Conservation (phyloP, 2,888 invertebrate species). For the Orthosia incerta region DNA sequence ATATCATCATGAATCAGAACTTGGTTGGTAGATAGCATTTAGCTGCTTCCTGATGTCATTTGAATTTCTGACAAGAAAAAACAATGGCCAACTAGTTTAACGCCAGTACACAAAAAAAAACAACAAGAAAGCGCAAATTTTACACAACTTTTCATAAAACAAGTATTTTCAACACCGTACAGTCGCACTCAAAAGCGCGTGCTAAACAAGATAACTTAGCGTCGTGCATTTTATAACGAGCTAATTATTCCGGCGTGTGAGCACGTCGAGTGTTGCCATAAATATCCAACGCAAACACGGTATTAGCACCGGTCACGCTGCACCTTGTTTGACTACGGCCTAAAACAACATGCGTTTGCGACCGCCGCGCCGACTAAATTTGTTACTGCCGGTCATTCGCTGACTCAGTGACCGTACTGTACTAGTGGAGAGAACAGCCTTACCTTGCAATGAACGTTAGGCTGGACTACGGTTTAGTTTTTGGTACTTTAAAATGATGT, state of each 20-base stretch:
- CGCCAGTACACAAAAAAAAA: background rate
- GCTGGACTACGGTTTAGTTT: background rate
- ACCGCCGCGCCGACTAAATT: constrained; percentile 84
- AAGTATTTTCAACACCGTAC: constrained; percentile 43
- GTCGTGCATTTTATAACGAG: constrained; percentile 87
- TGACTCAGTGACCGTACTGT: constrained; percentile 84
- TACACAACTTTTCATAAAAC: constrained; percentile 1
- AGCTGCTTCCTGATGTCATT: too few relatives aligned
- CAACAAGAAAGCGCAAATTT: constrained; percentile 1
- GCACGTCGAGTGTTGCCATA: constrained; percentile 85
- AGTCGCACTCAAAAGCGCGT: constrained; percentile 56
- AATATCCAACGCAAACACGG: constrained; percentile 88
- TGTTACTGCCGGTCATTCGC: constrained; percentile 87
- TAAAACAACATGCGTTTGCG: constrained; percentile 91
- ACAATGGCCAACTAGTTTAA: background rate
- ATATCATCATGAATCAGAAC: too few relatives aligned
- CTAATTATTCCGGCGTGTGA: constrained; percentile 88
- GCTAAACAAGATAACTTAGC: constrained; percentile 73
- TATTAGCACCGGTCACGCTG: constrained; percentile 89
- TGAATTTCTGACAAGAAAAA: background rate
- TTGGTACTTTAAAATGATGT: background rate
- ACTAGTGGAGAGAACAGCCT: constrained; percentile 69
- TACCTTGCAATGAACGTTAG: constrained; percentile 5
- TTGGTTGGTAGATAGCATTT: too few relatives aligned
- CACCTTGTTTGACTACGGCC: constrained; percentile 87